Base-by-base conservation (phyloP, 2,113 vertebrate species). In the Mustela lutreola region DNA sequence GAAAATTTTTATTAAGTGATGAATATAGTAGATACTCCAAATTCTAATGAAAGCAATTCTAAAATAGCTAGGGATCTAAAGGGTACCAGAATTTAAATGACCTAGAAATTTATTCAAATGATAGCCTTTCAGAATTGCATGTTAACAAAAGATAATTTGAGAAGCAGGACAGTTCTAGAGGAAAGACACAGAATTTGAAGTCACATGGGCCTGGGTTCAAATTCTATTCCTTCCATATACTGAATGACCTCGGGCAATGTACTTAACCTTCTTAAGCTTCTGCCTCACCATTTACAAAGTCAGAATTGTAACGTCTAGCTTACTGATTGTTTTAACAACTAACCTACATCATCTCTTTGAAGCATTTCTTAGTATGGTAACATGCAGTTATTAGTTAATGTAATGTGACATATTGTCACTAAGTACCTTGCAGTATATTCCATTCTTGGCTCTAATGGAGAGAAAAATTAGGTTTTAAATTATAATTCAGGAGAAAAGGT, bases 1-100 rank as follows among this genome's bases (percentile, higher is more conserved):
- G 81, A 75, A 97, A 96, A 31, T 96, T 94, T 97, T 91, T 42
- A 86, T 53, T 87, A 62, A 53, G 18, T 78, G 73, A 84, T 93
- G 45, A 91, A 48, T 94, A 70, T 94, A n/a, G 21, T 94, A 70
- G 73, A 78, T 58, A 85, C 65, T 92, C 75, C 83, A 93, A 95
- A 90, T 65, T 93, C 79, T 96, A 6, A 62, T 87, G 11, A 50
- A 92, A 95, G 22, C 45, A 80, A 85, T 89, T 70, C 58, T 88
- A 42, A 96, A 96, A 79, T 83, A 70, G 26, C 73, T 85, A 62
- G 58, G 91, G 48, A 89, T 91, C 63, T 87, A 45, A 86, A 48
- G 26, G 14, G 5, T 73, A 26, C 50, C 91, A 65, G 82, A 70
- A 94, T 79, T 53, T 45, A 93, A 91, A 56, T 84, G 63, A 81